These are phyloP conservation scores for Ennomos fuscantarius DNA, from an alignment of 2,888 invertebrate species.

Conservation along the genomic window DNA sequence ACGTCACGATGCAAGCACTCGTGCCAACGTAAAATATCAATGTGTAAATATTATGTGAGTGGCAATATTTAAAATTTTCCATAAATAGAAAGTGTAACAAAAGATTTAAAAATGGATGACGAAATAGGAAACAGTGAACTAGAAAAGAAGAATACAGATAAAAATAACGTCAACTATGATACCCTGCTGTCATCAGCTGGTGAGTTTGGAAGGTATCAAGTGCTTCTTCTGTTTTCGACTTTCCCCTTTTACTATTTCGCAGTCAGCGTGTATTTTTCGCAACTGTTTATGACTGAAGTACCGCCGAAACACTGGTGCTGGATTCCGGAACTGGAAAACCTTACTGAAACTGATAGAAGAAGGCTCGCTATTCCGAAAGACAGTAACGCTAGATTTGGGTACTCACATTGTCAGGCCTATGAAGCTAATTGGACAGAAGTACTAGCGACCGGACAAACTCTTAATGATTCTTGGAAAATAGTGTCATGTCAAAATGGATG, in stretches of 20 bases:
- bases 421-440: constrained; percentile 61
- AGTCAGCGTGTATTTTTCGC: constrained; percentile 46
- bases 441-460: constrained; percentile 43
- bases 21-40: too few species aligned
- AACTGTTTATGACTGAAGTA: constrained; percentile 50
- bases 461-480: constrained; percentile 53
- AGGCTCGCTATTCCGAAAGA: constrained; percentile 47
- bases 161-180: constrained; percentile 42
- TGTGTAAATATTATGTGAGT: too few species aligned
- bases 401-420: constrained; percentile 57
- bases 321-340: constrained; percentile 48
- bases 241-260: constrained; percentile 50
- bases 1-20: too few species aligned
- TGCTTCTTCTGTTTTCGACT: constrained; percentile 45
- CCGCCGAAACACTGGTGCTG: constrained; percentile 53
- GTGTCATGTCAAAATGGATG: constrained; percentile 61
- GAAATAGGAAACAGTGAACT: constrained; percentile 18
- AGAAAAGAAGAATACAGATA: too few species aligned
- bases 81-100: too few species aligned
- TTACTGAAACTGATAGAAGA: constrained; percentile 45
- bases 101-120: neutral
- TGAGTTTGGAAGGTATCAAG: constrained; percentile 49
- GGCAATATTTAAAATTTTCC: too few species aligned
- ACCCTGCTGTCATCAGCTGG: constrained; percentile 49
- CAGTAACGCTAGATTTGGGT: constrained; percentile 50